A percentile compares a stretch with the other conserved stretches of the same genome.
These are phyloP conservation scores for Odontophorus gujanensis DNA, from an alignment of 2,113 vertebrate species.

Conservation along the genomic window DNA sequence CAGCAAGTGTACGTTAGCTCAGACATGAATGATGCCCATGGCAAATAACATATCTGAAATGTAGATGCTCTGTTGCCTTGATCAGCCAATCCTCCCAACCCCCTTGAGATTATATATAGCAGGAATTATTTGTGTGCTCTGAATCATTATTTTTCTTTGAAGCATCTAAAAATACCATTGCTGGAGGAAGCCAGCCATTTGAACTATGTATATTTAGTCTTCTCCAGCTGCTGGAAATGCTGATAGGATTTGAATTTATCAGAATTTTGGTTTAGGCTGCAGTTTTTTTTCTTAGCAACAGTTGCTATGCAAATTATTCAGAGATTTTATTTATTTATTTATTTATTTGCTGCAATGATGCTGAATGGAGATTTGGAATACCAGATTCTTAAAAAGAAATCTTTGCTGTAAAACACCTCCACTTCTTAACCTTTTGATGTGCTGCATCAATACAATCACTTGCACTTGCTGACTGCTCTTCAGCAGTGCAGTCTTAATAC, in stretches of 20 bases:
- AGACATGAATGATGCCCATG: neutral
- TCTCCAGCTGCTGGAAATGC: constrained; percentile 67
- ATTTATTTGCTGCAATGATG: constrained; percentile 64
- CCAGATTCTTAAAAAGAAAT: constrained; percentile 26
- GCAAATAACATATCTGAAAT: constrained; percentile 20
- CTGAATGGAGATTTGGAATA: constrained; percentile 43
- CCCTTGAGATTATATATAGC: constrained; percentile 41
- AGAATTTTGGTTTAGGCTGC: constrained; percentile 65
- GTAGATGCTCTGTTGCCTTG: neutral
- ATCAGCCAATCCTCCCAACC: neutral
- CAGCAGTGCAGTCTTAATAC: neutral
- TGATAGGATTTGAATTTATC: constrained; percentile 62
- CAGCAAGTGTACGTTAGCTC: neutral
- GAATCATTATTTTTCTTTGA: constrained; percentile 57
- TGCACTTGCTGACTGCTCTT: neutral
- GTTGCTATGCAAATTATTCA: constrained; percentile 73
- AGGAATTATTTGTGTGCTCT: constrained; percentile 64
- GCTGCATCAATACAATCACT: neutral
- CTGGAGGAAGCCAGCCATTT: constrained; percentile 70
- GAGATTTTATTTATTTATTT: constrained; percentile 32
- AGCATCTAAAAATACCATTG: constrained; percentile 63
- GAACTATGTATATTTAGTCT: constrained; percentile 71
- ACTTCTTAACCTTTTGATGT: neutral
- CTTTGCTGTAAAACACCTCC: constrained; percentile 12
- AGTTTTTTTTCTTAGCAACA: constrained; percentile 76